phyloP scores from a whole-genome alignment of 2,113 vertebrate species.

The Muscicapa adusta region DNA sequence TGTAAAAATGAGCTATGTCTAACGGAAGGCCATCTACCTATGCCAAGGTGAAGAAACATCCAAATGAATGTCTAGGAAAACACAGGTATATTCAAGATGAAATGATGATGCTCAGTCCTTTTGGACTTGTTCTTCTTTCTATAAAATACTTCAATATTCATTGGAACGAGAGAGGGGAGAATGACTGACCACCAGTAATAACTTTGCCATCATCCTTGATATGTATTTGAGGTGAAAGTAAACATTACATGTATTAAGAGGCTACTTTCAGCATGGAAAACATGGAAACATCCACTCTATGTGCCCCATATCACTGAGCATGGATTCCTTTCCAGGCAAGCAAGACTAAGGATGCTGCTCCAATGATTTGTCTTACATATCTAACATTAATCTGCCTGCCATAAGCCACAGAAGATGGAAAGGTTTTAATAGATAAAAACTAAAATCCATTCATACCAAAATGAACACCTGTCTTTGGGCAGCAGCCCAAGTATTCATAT shows the following conservation, averaged over 20 bases:
- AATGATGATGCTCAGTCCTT: not conserved
- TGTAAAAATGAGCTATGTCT: not conserved
- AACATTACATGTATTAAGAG: not conserved
- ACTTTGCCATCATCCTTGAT: not conserved
- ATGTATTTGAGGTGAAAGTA: not conserved
- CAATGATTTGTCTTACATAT: not conserved
- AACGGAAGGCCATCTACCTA: not conserved
- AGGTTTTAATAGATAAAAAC: not conserved
- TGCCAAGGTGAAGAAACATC: not conserved
- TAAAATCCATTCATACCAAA: not conserved
- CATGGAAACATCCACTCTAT: not conserved
- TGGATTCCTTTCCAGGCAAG: not conserved
- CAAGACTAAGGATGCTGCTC: not conserved
- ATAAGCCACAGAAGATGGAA: not conserved
- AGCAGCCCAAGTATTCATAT: not conserved
- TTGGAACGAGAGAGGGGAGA: not conserved
- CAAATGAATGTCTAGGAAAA: not conserved
- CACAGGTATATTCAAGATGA: not conserved
- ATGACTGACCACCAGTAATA: not conserved
- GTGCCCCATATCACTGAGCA: not conserved
- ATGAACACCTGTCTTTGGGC: accelerated
- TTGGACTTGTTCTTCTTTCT: not conserved
- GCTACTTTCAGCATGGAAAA: not conserved
- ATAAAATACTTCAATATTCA: not conserved
- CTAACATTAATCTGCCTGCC: not conserved